These are phyloP conservation scores for Esox lucius DNA, from an alignment of 2,797 vertebrate species.

Conservation along the genomic window DNA sequence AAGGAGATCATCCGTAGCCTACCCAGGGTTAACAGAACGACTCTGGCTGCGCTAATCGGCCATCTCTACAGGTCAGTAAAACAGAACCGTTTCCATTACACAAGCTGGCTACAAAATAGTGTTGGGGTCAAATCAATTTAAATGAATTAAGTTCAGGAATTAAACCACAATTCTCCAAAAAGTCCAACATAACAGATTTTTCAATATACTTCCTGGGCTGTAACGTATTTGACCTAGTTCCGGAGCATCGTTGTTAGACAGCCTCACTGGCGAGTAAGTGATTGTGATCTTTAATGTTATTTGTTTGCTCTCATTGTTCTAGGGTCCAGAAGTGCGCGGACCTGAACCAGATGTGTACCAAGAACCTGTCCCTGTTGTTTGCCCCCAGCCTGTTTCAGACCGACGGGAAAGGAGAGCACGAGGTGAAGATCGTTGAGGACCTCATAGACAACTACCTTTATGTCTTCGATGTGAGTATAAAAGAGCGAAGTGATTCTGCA, in stretches of 20 bases:
- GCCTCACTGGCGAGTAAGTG: neutral
- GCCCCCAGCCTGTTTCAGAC: conserved; percentile 97
- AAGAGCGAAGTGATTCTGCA: neutral
- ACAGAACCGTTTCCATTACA: neutral
- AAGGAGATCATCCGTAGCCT: conserved; percentile 89
- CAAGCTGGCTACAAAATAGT: neutral
- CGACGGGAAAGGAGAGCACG: conserved; percentile 91
- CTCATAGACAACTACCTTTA: conserved; percentile 91
- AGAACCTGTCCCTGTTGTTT: conserved; percentile 93
- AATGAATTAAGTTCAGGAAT: neutral
- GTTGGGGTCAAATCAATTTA: neutral
- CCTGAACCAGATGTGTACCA: conserved; percentile 97
- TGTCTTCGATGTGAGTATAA: conserved; percentile 86
- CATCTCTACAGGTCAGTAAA: conserved; percentile 89
- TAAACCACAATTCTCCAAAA: neutral
- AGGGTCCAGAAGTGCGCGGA: conserved; percentile 95
- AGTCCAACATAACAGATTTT: neutral
- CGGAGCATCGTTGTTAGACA: neutral
- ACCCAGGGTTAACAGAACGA: conserved; percentile 89
- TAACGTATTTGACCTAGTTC: neutral
- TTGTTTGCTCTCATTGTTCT: conserved; percentile 9
- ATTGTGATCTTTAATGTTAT: neutral
- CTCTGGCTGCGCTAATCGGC: conserved; percentile 87
- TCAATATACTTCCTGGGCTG: neutral
- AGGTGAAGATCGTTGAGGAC: conserved; percentile 94